These are phyloP conservation scores for Leptopilina drosophilae DNA, from an alignment of 2,888 invertebrate genomes.

Conservation along the genomic window DNA sequence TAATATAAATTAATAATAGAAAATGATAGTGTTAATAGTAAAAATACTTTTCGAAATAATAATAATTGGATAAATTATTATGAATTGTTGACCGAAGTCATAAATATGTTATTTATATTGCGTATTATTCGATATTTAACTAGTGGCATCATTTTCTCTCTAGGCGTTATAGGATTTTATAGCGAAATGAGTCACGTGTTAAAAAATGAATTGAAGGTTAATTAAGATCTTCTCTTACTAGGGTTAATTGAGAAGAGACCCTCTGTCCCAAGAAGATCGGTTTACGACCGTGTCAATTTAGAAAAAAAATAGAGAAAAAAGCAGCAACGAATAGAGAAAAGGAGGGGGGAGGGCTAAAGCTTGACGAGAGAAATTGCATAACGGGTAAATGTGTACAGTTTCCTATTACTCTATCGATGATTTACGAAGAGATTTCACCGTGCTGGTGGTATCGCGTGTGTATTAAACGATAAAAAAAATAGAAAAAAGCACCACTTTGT, in stretches of 20 bases:
- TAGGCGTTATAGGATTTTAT: neutral
- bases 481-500: conserved; percentile 46
- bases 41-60: too few species aligned
- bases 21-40: too few species aligned
- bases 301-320: neutral
- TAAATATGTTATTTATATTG: neutral
- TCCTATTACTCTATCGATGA: conserved; percentile 54
- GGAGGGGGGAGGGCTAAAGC: conserved; percentile 7
- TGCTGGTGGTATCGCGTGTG: conserved; percentile 58
- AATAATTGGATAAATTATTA: neutral
- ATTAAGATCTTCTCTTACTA: conserved; percentile 35
- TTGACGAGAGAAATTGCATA: conserved; percentile 35
- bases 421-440: conserved; percentile 60
- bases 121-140: neutral
- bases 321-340: conserved; percentile 12
- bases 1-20: too few species aligned
- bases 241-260: conserved; percentile 40
- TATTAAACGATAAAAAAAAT: conserved; percentile 48
- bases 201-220: conserved; percentile 35
- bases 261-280: conserved; percentile 31
- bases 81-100: neutral
- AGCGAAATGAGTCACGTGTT: conserved; percentile 4
- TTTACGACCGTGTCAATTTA: conserved; percentile 38
- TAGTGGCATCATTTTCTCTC: conserved; percentile 5
- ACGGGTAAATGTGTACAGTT: conserved; percentile 30